phyloP scores from a whole-genome alignment of 2,888 invertebrate genomes.

The Lycia hirtaria region DNA sequence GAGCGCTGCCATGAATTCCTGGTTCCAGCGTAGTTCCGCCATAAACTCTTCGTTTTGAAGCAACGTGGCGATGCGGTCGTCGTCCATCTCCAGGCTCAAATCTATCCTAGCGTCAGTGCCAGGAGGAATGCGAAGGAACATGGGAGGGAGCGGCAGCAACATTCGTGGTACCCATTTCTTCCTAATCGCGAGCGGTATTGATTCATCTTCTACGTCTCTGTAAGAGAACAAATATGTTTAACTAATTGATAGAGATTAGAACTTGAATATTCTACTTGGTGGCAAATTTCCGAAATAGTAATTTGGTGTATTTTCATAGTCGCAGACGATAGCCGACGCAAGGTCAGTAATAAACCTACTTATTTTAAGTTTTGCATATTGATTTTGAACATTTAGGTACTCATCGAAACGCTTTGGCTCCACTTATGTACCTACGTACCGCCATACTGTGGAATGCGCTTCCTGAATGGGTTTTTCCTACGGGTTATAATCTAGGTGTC shows the following conservation, averaged over 20 bases:
- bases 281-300: background rate
- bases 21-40: conserved; percentile 93
- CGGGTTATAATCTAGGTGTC: no score
- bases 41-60: conserved; percentile 96
- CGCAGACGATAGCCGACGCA: background rate
- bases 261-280: background rate
- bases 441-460: no score
- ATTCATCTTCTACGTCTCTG: conserved; percentile 76
- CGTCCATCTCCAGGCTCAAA: conserved; percentile 88
- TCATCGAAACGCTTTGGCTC: no score
- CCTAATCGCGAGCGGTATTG: conserved; percentile 73
- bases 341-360: conserved; percentile 2
- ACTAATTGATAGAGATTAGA: background rate
- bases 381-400: background rate
- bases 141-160: conserved; percentile 91
- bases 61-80: conserved; percentile 94
- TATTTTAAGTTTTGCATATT: background rate
- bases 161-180: conserved; percentile 92
- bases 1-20: conserved; percentile 93
- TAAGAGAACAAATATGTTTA: conserved; percentile 36
- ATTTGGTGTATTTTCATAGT: conserved; percentile 1
- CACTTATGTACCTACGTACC: no score
- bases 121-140: conserved; percentile 89
- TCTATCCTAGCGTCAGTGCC: conserved; percentile 79
- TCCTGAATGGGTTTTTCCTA: no score